Conservation (phyloP, 2,113 vertebrate species). For the Ploceus nigricollis region DNA sequence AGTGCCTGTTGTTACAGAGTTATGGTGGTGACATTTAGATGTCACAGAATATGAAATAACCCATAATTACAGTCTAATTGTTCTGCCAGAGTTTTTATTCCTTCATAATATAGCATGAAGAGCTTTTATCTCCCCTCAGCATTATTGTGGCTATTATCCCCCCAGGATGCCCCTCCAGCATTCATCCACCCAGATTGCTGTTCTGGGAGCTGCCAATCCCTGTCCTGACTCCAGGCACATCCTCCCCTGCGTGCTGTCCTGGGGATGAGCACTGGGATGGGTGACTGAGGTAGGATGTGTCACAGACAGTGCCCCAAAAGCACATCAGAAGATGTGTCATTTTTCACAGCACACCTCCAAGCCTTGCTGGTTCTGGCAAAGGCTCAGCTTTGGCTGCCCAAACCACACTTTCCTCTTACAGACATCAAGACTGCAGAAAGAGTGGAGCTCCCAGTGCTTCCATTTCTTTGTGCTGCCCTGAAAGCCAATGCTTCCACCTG, state of each 20-base stretch:
- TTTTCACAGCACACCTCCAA: not conserved
- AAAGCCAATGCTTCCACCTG: not conserved
- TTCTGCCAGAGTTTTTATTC: constrained; percentile 16
- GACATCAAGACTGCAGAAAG: not conserved
- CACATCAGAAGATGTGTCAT: not conserved
- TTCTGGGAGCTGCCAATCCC: not conserved
- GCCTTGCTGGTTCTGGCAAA: not conserved
- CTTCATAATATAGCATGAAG: not conserved
- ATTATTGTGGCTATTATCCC: not conserved
- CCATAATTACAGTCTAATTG: not conserved
- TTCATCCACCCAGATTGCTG: not conserved
- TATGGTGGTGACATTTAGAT: not conserved
- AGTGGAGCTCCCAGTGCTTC: not conserved
- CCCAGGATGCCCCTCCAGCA: not conserved
- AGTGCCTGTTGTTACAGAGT: not conserved
- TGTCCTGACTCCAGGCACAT: not conserved
- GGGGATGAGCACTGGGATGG: not conserved
- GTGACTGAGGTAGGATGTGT: not conserved
- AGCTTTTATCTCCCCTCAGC: not conserved
- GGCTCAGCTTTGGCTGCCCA: not conserved
- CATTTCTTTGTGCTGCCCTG: too few relatives aligned
- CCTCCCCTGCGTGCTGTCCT: not conserved
- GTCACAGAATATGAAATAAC: constrained; percentile 8
- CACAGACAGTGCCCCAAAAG: not conserved
- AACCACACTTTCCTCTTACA: not conserved